Percentiles rank a stretch among this genome's conserved stretches.
Conservation (phyloP, 2,113 vertebrate genomes). For the Ictalurus furcatus region DNA sequence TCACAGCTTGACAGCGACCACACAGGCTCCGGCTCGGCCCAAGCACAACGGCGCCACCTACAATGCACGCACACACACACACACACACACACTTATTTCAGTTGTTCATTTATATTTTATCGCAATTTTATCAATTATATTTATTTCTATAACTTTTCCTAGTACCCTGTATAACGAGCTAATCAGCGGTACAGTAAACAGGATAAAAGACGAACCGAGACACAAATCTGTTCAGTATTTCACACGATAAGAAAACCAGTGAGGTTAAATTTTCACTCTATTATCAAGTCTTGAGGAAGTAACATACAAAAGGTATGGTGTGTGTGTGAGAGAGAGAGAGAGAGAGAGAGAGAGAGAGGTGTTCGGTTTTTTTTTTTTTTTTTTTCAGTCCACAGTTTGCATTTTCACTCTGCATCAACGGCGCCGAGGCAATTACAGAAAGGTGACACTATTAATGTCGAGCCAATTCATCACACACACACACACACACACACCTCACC, state of each 20-base stretch:
- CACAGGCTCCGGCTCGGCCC: constrained; percentile 92
- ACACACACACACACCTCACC: background rate
- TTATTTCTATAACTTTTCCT: background rate
- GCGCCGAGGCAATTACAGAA: background rate
- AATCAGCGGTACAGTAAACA: background rate
- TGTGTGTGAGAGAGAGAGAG: background rate
- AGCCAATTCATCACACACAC: constrained; percentile 9
- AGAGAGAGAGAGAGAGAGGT: too few species aligned
- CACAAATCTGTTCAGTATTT: too few species aligned
- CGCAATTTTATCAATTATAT: background rate
- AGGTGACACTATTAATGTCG: constrained; percentile 15
- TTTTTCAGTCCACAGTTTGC: background rate
- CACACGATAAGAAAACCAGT: background rate
- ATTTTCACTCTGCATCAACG: background rate
- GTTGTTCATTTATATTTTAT: background rate
- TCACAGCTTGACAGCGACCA: constrained; percentile 91
- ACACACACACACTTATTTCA: constrained; percentile 71
- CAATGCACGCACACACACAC: constrained; percentile 73
- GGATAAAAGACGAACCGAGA: too few species aligned
- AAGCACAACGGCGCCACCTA: constrained; percentile 93
- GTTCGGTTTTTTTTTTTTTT: background rate
- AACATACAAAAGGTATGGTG: background rate
- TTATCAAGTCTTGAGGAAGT: background rate
- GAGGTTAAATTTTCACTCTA: background rate
- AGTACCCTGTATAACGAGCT: too few species aligned